Percentiles rank a stretch among this genome's conserved stretches.
These are phyloP conservation scores for Leptobrachium leishanense DNA, from an alignment of 2,113 vertebrate genomes.

Conservation along the genomic window DNA sequence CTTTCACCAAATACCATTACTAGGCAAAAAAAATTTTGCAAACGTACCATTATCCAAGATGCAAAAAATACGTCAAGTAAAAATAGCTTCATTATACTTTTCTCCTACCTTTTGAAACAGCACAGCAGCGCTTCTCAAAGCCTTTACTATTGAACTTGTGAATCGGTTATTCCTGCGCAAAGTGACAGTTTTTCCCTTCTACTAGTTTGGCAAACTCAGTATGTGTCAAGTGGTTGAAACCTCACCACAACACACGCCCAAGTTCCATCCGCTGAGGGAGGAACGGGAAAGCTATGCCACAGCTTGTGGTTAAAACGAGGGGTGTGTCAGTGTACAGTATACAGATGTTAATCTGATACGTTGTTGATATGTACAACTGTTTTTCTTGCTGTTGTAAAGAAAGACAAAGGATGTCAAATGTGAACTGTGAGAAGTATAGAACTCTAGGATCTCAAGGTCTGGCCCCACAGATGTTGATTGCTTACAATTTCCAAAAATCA, in stretches of 20 bases:
- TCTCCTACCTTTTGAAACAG: no score
- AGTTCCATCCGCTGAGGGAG: constrained; percentile 7
- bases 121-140: no score
- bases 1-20: no score
- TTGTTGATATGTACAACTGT: neutral
- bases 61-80: no score
- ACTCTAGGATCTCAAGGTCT: no score
- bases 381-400: neutral
- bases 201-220: neutral
- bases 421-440: neutral
- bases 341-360: neutral
- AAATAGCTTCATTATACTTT: no score
- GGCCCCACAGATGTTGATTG: no score
- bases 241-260: neutral
- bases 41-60: no score
- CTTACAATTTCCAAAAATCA: no score
- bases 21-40: no score
- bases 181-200: neutral
- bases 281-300: constrained; percentile 11
- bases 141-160: no score
- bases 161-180: neutral
- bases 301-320: constrained; percentile 26
- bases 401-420: neutral
- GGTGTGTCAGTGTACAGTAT: constrained; percentile 2
- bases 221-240: neutral